These are phyloP conservation scores for Eupithecia inturbata DNA, from an alignment of 2,888 invertebrate species.

Conservation along the genomic window DNA sequence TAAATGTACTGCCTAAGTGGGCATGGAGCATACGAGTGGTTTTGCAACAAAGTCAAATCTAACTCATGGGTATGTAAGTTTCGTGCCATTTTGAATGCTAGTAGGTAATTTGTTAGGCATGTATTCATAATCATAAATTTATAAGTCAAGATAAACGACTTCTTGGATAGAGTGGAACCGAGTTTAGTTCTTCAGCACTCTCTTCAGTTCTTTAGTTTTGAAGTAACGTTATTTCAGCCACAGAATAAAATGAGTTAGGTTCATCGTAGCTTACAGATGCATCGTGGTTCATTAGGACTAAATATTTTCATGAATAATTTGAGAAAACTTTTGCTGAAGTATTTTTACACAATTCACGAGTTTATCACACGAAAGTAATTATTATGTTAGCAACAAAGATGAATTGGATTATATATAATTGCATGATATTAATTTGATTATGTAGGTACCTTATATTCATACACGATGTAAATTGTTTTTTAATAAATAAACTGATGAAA, in stretches of 20 bases:
- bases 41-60: conserved; percentile 47
- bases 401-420: too few relatives aligned
- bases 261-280: not conserved
- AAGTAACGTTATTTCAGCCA: not conserved
- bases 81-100: conserved; percentile 56
- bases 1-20: conserved; percentile 76
- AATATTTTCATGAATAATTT: too few relatives aligned
- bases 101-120: conserved; percentile 52
- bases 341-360: too few relatives aligned
- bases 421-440: too few relatives aligned
- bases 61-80: conserved; percentile 43
- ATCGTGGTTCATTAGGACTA: not conserved
- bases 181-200: not conserved
- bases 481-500: too few relatives aligned
- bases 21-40: conserved; percentile 51
- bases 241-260: not conserved
- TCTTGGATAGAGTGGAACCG: not conserved
- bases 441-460: too few relatives aligned
- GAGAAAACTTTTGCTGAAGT: too few relatives aligned
- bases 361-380: too few relatives aligned
- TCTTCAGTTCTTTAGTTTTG: too few relatives aligned
- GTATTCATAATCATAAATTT: conserved; percentile 50
- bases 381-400: too few relatives aligned
- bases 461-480: too few relatives aligned
- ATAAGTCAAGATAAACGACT: conserved; percentile 40